Conservation (phyloP, 1,140 invertebrate species). For the Pseudomyrmex cubaensis region DNA sequence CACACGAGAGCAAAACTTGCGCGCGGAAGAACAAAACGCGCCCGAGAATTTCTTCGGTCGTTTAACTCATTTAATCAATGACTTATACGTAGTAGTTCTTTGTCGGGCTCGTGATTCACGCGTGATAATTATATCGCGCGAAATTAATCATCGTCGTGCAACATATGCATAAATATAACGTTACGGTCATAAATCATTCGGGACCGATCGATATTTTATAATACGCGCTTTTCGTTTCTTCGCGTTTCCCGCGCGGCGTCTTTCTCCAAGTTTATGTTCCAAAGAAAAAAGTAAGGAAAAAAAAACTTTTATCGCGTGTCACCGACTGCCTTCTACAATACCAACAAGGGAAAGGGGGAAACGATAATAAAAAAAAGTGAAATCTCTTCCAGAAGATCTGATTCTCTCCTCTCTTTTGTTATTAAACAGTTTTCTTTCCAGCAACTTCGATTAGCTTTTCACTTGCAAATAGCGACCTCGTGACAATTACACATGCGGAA, state of each 20-base stretch:
- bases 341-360: neutral
- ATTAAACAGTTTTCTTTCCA: constrained; percentile 16
- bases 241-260: neutral
- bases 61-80: constrained; percentile 9
- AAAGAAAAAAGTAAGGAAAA: neutral
- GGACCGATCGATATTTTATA: constrained; percentile 35
- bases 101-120: neutral
- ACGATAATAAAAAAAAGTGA: neutral
- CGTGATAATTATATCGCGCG: constrained; percentile 45
- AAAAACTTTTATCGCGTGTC: neutral
- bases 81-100: constrained; percentile 5
- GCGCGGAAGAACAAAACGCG: no score
- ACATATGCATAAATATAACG: constrained; percentile 32
- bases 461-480: constrained; percentile 37
- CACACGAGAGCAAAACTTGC: neutral
- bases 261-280: constrained; percentile 16
- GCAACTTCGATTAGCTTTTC: constrained; percentile 9
- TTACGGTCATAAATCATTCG: constrained; percentile 29
- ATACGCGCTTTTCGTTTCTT: constrained; percentile 6
- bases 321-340: neutral
- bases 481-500: constrained; percentile 36
- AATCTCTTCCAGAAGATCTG: neutral
- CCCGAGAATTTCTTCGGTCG: constrained; percentile 3
- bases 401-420: neutral
- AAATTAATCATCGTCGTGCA: constrained; percentile 31